Evolutionary conservation across 2,797 vertebrate species (phyloP).

Genomic region (Coreius guichenoti): DNA sequence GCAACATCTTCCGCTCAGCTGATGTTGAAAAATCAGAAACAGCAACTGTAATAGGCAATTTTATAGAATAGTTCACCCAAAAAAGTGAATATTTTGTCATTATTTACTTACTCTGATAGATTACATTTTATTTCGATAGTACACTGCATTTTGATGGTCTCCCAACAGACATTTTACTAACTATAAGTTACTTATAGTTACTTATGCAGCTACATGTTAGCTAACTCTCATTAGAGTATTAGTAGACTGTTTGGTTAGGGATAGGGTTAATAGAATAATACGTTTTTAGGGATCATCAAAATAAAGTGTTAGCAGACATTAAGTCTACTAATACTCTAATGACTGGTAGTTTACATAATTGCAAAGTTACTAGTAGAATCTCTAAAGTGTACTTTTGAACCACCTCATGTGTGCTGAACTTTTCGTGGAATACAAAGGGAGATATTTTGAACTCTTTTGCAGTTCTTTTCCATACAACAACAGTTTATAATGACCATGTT

Average conservation of each 20-base stretch:
- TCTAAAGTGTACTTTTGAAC: background rate
- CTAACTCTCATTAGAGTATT: background rate
- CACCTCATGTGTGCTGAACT: too few relatives aligned
- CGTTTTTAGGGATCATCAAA: background rate
- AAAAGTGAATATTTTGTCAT: background rate
- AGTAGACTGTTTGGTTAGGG: background rate
- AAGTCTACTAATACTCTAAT: background rate
- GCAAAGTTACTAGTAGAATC: background rate
- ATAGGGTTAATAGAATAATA: background rate
- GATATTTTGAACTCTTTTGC: background rate
- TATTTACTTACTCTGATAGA: background rate
- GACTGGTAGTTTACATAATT: background rate
- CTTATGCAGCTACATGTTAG: background rate
- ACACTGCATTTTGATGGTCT: background rate
- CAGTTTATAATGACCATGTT: background rate
- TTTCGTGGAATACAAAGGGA: background rate
- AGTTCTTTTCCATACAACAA: background rate
- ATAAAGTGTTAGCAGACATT: background rate
- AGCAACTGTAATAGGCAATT: constrained; percentile 31
- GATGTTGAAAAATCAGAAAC: constrained; percentile 1
- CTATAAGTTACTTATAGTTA: background rate
- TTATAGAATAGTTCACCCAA: constrained; percentile 47
- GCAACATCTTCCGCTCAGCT: background rate
- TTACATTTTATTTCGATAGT: background rate
- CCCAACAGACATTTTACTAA: background rate